Evolutionary conservation across 2,797 vertebrate genomes (phyloP).

Genomic region (Gouania willdenowi): DNA sequence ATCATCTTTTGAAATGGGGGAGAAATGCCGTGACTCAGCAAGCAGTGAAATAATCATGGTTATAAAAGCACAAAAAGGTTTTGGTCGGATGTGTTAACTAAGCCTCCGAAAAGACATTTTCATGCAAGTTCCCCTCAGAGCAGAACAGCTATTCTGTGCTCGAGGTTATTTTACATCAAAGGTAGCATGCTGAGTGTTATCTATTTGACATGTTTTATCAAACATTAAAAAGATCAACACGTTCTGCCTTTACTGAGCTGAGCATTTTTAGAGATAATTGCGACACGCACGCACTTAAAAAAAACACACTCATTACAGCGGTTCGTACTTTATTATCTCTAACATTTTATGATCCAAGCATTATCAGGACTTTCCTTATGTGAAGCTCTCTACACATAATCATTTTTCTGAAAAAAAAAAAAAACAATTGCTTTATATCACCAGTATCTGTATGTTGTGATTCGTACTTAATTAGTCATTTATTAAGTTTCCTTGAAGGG

Average conservation of each 20-base stretch:
- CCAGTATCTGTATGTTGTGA: too few species aligned
- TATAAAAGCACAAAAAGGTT: too few species aligned
- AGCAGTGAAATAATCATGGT: neutral
- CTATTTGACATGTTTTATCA: neutral
- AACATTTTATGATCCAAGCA: too few species aligned
- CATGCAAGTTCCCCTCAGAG: neutral
- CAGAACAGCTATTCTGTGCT: slow-evolving; percentile 5
- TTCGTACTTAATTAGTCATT: too few species aligned
- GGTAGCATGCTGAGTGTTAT: neutral
- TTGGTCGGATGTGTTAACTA: slow-evolving; percentile 1
- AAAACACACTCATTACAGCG: neutral
- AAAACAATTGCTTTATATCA: too few species aligned
- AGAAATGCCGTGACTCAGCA: neutral
- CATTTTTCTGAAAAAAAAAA: too few species aligned
- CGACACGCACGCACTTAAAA: slow-evolving; percentile 9
- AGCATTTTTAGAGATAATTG: neutral
- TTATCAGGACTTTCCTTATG: too few species aligned
- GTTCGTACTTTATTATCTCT: neutral
- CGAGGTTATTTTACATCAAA: slow-evolving; percentile 8
- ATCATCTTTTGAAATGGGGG: neutral
- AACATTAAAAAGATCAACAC: slow-evolving; percentile 1
- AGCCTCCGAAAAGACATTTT: neutral
- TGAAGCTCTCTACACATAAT: too few species aligned
- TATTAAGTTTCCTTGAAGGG: too few species aligned
- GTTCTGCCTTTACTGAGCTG: slow-evolving; percentile 3